These are phyloP conservation scores for Geotrypetes seraphini DNA, from an alignment of 2,797 vertebrate species.

Conservation along the genomic window DNA sequence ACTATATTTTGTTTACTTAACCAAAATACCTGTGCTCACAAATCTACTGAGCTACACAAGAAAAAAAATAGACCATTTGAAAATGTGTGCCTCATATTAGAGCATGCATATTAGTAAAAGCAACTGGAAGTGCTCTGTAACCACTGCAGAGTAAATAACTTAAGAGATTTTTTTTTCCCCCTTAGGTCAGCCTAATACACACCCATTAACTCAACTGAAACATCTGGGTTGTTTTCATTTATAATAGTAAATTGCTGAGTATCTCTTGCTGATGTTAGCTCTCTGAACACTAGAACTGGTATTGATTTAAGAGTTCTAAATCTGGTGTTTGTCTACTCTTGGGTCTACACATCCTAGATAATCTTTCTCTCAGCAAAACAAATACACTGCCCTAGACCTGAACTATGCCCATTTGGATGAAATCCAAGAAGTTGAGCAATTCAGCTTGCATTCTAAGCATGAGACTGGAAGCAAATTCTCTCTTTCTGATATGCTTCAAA, in stretches of 20 bases:
- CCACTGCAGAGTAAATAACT: neutral
- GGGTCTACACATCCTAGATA: neutral
- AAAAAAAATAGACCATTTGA: too few relatives aligned
- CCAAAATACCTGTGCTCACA: too few relatives aligned
- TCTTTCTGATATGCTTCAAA: slow-evolving; percentile 1
- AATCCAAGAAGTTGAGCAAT: neutral
- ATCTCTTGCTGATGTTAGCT: neutral
- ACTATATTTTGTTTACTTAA: too few relatives aligned
- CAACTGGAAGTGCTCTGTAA: neutral
- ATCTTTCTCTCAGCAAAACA: neutral
- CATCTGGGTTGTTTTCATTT: too few relatives aligned
- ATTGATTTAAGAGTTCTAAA: neutral
- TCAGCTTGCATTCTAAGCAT: neutral
- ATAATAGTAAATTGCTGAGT: neutral
- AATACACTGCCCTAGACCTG: neutral
- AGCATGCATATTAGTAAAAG: too few relatives aligned
- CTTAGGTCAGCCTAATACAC: too few relatives aligned
- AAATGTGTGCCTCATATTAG: too few relatives aligned
- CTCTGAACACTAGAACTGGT: neutral
- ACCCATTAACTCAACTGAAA: too few relatives aligned
- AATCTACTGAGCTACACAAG: too few relatives aligned
- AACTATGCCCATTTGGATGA: neutral
- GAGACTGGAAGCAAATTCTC: slow-evolving; percentile 6
- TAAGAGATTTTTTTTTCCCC: too few relatives aligned
- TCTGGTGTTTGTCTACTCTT: neutral